Evolutionary conservation across 1,140 invertebrate genomes (phyloP), one percentile per base, ranked within the genome.

Genomic region (Mycetomoellerius zeteki): DNA sequence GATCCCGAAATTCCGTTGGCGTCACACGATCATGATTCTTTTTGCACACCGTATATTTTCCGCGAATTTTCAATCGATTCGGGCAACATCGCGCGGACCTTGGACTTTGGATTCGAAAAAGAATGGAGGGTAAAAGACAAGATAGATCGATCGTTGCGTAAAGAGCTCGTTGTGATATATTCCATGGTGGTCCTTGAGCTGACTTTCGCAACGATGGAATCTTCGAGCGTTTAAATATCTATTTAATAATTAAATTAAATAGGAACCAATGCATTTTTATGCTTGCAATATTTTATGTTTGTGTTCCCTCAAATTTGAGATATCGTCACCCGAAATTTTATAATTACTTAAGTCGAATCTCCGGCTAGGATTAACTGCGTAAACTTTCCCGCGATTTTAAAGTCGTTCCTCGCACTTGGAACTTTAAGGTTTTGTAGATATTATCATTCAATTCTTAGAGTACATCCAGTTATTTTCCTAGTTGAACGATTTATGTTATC

Each of bases 161-260:
- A 85, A 85, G 52, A 85, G 82, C 86, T 87, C 50, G 16, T 73
- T 87, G 86, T 54, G 86, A 87, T 85, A 85, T 75, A 87, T 67
- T 85, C 52, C n/a, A 85, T 87, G 62, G 52, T 87, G 86, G 86
- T 85, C 86, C 86, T 87, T 87, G 86, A 85, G 80, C 54, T 81
- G 64, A 24, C 81, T 87, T 87, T 87, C 72, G 86, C 86, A 87
- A 87, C 81, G 69, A 84, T 56, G 78, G 16, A 60, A 75, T 73
- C 54, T 81, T 7, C 54, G 6, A 30, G 56, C 2, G 71, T 47
- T 72, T 73, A 30, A 72, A 58, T n/a, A 2, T 47, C 21, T 72
- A 58, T 67, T 78, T 77, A 80, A 52, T 33, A 14, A 47, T 14
- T 8, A 37, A 37, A 37, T 37, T 37, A 37, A 37, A 37, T 37